Conservation (phyloP, 2,888 invertebrate genomes). For the Choreutis nemorana region DNA sequence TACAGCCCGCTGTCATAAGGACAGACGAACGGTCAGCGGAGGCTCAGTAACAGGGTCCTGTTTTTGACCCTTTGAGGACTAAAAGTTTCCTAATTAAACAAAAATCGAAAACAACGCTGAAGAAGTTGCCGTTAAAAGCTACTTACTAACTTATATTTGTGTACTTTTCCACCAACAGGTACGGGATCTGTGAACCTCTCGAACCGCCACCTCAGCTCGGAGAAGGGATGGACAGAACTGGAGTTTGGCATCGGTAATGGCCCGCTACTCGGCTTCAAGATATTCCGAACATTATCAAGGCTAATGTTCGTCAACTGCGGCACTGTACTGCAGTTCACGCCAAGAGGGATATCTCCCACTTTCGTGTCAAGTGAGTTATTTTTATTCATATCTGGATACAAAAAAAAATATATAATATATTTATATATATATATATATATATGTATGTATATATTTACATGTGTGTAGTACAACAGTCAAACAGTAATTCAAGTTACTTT, state of each 20-base stretch:
- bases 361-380: conserved; percentile 74
- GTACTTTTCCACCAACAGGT: too few species aligned
- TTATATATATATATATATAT: neutral
- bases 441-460: neutral
- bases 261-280: conserved; percentile 78
- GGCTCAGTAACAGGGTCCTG: too few species aligned
- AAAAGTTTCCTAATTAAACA: too few species aligned
- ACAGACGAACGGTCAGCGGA: too few species aligned
- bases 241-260: conserved; percentile 89
- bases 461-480: too few species aligned
- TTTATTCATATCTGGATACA: neutral
- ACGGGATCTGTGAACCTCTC: conserved; percentile 79
- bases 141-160: too few species aligned
- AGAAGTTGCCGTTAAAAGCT: too few species aligned
- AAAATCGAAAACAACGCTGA: too few species aligned
- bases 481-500: too few species aligned
- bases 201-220: conserved; percentile 79
- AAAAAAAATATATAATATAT: neutral
- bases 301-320: conserved; percentile 81
- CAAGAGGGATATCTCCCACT: conserved; percentile 79
- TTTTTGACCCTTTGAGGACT: too few species aligned
- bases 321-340: conserved; percentile 77
- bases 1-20: too few species aligned
- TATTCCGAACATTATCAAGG: conserved; percentile 77
- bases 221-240: conserved; percentile 88